Base-by-base conservation (phyloP, 2,113 vertebrate genomes). In the Callorhinus ursinus region DNA sequence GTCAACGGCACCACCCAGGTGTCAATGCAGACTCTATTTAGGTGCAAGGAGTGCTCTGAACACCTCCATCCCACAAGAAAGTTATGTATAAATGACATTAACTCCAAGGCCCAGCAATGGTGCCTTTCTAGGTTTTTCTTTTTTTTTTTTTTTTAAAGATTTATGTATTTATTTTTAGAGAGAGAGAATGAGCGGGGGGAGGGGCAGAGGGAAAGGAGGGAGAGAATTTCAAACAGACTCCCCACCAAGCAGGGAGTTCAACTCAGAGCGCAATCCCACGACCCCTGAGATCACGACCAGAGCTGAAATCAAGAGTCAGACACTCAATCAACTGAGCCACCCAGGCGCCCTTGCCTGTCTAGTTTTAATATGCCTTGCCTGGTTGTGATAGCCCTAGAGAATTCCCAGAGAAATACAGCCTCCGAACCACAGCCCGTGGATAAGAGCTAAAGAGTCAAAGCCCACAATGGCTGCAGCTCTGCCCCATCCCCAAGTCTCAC, bases 401-500 rank as follows among this genome's bases (percentile, higher is more conserved):
- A 87, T 36, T 77, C 42, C 81, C 16, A 4, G 69, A 90, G 26
- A 76, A 93, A 11, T 14, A 19, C 11, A 7, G 53, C 49, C 21
- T 31, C 19, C 22, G 67, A 61, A 7, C 63, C 76, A 28, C 1
- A 31, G 61, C 57, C 83, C 22, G 31, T 12, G 65, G 76, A 7
- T 1, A 8, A 19, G 22, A 69, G 65, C 33, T 24, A 7, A 39
- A 74, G 88, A 67, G 31, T 46, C 85, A 31, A 65, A 31, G 42
- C 72, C 65, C 33, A 15, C 36, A 39, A 15, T 14, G 31, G 53
- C 16, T 2, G 19, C n/a, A n/a, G 42, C 31, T 15, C 9, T 24
- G 14, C 4, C 8, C 33, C 1, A 1, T 31, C 18, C 39, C 22
- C 46, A 6, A 6, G 28, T 31, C 12, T 1, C n/a, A 39, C 31